A percentile compares a stretch with the other conserved stretches of the same genome.
phyloP scores from a whole-genome alignment of 2,797 vertebrate species.

The Lepus townsendii region DNA sequence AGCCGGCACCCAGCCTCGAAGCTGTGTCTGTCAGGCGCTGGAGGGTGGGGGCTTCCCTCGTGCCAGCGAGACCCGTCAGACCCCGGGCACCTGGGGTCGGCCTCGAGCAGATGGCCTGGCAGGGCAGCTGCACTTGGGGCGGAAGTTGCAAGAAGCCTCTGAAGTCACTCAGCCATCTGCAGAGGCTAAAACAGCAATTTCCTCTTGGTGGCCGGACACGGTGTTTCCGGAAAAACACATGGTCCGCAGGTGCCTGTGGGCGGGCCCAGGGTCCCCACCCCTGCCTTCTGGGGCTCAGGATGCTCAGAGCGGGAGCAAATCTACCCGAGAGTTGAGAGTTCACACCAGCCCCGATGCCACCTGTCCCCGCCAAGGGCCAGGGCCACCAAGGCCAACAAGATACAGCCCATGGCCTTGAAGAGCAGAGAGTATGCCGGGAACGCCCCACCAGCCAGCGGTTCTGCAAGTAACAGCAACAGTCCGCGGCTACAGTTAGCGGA shows the following conservation, averaged over 20 bases:
- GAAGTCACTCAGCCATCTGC: constrained; percentile 65
- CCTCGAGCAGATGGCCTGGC: neutral
- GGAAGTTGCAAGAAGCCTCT: neutral
- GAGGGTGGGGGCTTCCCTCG: neutral
- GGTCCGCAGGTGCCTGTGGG: neutral
- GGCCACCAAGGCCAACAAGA: neutral
- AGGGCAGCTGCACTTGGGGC: neutral
- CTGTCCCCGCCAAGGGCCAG: neutral
- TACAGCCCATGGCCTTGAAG: fast-evolving
- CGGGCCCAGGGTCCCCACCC: neutral
- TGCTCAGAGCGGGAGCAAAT: neutral
- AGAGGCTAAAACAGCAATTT: constrained; percentile 71
- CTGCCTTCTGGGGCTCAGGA: neutral
- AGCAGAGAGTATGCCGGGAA: neutral
- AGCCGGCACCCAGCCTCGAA: neutral
- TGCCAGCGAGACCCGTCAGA: neutral
- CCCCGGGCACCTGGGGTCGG: neutral
- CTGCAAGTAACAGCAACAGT: neutral
- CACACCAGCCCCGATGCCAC: neutral
- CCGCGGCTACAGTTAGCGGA: neutral
- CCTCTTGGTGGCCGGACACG: constrained; percentile 15
- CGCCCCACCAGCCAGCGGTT: neutral
- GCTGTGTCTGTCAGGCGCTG: neutral
- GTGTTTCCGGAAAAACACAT: constrained; percentile 23
- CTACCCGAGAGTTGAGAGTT: neutral